Evolutionary conservation across 2,888 invertebrate genomes (phyloP), one percentile per base, ranked within the genome.

Genomic region (Apamea epomidion): DNA sequence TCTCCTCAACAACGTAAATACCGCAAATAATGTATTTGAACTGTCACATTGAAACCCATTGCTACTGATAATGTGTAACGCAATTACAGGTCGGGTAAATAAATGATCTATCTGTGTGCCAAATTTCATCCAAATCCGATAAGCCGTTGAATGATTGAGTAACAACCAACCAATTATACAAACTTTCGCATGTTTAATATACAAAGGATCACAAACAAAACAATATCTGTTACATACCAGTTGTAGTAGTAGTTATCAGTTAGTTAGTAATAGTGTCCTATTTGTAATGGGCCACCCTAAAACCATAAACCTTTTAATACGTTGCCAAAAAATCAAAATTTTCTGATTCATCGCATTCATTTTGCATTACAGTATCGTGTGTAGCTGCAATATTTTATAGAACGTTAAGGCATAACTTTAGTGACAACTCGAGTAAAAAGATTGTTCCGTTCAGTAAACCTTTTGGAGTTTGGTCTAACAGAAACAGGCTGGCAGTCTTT

Each of bases 351-450:
- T 74, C 7, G 54, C 78, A 78, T 87, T 68, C 67, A 79, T 86
- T 73, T 69, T 4, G 21, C 29, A 65, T 77, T 76, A 71, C 37
- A 37, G 60, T 72, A 29, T 76, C 78, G 69, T 84, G 87, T 81
- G 60, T 48, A 64, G 48, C 14, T 71, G 81, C 74, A 86, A 76
- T 84, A 78, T 86, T 76, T 87, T 62, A 76, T 29, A 42, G 45
- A 48, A 70, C 62, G 3, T 70, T 64, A 72, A 65, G 16, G 10
- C 67, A 78, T 78, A 77, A 76, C 14, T 78, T 76, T 74, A 78
- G 84, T 89, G 83, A 89, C 83, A 83, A 82, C 82, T 67, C 80
- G 77, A 75, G 77, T 83, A 87, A 83, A 85, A 87, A 83, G 10
- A 83, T 80, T 83, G 72, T 73, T 75, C 75, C 32, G 65, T 75